Conservation (phyloP, 2,888 invertebrate species). For the Cryptosula pallasiana region DNA sequence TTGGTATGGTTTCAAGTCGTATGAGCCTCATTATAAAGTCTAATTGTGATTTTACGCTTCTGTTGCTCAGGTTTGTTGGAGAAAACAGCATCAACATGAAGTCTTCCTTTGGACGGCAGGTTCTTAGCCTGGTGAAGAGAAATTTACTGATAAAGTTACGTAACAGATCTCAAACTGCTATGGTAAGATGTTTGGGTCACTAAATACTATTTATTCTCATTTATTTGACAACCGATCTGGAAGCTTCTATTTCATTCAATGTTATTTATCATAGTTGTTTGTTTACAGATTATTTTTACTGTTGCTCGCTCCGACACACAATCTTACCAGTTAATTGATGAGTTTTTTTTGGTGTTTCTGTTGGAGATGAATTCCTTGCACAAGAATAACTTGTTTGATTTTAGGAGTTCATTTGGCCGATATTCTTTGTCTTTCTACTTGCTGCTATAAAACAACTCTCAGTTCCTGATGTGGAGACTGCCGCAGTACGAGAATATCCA, state of each 20-base stretch:
- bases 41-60: no score
- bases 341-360: neutral
- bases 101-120: slow-evolving; percentile 54
- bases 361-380: neutral
- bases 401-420: neutral
- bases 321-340: no score
- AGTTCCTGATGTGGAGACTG: neutral
- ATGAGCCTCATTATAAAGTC: no score
- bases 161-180: slow-evolving; percentile 70
- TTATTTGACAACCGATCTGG: no score
- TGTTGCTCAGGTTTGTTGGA: no score
- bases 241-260: no score
- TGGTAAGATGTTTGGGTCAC: slow-evolving; percentile 65
- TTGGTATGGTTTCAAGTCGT: no score
- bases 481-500: neutral
- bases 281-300: no score
- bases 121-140: slow-evolving; percentile 70
- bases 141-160: slow-evolving; percentile 73
- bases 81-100: neutral
- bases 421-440: neutral
- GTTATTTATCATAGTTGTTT: no score
- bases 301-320: no score
- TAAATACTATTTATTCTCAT: no score
- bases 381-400: neutral
- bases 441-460: neutral